Evolutionary conservation across 2,113 vertebrate genomes (phyloP).

Genomic region (Azemiops feae): DNA sequence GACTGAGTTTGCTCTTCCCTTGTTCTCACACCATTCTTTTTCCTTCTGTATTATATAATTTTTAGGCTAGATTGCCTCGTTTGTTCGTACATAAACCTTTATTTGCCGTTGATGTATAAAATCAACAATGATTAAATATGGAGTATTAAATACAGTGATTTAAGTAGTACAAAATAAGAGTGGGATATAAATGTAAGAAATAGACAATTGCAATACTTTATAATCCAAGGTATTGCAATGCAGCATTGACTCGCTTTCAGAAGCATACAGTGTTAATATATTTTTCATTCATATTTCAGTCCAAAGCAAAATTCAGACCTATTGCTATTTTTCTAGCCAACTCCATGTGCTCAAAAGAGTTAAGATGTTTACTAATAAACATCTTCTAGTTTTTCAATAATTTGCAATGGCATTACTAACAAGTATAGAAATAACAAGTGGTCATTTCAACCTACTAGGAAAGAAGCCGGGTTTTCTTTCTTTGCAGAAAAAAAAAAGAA

Average conservation of each 20-base stretch:
- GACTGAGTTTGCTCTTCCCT: background rate
- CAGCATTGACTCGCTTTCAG: background rate
- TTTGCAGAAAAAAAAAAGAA: background rate
- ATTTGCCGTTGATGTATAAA: no score
- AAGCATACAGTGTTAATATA: no score
- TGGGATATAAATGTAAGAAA: background rate
- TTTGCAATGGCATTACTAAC: background rate
- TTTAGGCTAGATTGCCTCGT: background rate
- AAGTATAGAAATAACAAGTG: background rate
- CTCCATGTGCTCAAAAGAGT: background rate
- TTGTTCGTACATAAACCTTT: no score
- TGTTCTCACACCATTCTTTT: background rate
- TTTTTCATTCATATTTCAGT: background rate
- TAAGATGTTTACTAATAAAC: background rate
- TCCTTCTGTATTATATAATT: background rate
- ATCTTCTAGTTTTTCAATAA: background rate
- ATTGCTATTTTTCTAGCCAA: background rate
- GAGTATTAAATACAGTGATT: background rate
- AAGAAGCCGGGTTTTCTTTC: background rate
- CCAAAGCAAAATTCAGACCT: background rate
- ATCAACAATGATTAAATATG: background rate
- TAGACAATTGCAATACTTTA: background rate
- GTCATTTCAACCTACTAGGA: background rate
- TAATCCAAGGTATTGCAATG: background rate
- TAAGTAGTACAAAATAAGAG: background rate